Conservation (phyloP, 2,888 invertebrate species). For the Watsonalla cultraria region DNA sequence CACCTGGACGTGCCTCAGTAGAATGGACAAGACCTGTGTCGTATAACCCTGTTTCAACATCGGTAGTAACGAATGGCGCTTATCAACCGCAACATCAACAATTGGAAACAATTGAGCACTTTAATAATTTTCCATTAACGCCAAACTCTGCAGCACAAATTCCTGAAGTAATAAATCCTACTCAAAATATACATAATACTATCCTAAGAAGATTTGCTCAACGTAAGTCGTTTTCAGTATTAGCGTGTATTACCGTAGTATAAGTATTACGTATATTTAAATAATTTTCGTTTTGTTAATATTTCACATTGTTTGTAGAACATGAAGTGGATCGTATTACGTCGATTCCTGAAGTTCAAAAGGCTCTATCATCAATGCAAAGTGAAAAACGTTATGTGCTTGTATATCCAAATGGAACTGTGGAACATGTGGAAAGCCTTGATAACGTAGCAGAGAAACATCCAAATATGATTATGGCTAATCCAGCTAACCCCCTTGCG, state of each 20-base stretch:
- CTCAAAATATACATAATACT: too few species aligned
- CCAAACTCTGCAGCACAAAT: too few species aligned
- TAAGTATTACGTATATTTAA: background rate
- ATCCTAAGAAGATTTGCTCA: background rate
- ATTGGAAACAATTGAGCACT: too few species aligned
- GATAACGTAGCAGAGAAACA: slow-evolving; percentile 21
- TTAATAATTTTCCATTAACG: too few species aligned
- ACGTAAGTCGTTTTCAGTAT: background rate
- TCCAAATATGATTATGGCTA: slow-evolving; percentile 26
- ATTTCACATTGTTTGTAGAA: background rate
- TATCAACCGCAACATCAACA: too few species aligned
- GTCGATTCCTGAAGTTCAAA: slow-evolving; percentile 7
- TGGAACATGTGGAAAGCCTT: slow-evolving; percentile 37
- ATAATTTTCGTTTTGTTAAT: background rate
- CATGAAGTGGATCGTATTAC: background rate
- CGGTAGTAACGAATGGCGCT: too few species aligned
- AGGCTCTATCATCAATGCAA: slow-evolving; percentile 18
- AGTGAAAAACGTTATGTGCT: slow-evolving; percentile 31
- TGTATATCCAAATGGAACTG: slow-evolving; percentile 39
- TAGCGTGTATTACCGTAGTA: background rate
- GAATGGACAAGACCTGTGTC: too few species aligned
- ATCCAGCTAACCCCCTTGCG: background rate
- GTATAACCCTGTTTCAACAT: too few species aligned
- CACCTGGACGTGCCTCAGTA: too few species aligned
- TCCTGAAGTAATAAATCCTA: too few species aligned